Evolutionary conservation across 2,113 vertebrate species (phyloP), one percentile per base, ranked within the genome.

Genomic region (Sceloporus tristichus): DNA sequence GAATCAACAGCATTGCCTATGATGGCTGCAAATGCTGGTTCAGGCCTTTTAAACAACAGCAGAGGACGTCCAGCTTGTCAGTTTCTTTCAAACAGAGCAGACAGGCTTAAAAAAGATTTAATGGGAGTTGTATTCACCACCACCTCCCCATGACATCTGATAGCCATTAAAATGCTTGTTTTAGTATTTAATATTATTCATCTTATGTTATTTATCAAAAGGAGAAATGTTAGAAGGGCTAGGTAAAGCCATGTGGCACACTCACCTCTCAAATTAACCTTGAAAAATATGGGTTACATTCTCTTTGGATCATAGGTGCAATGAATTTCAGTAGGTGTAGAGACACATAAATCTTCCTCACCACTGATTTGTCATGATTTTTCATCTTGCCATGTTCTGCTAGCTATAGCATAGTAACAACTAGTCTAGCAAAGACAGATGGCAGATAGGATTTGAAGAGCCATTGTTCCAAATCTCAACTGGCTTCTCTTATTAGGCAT

Each of bases 41-140:
- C 0, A 0, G 77, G 53, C 85, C 68, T 87, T 0, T 0, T 42
- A 0, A 0, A n/a, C 0, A 1, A 11, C 0, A 1, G 27, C 0
- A 1, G 19, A 78, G 40, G 85, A 65, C 13, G 9, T 62, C 34
- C 25, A 3, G n/a, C 42, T 70, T 48, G 19, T 79, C 54, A n/a
- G 79, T 82, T 87, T 0, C 0, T 21, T 54, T 79, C 54, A 1
- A 81, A 0, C 27, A 42, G 53, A 81, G 78, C 53, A 38, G 88
- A 34, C 21, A 53, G 54, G 38, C 40, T 25, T 0, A 3, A 0
- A 3, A 48, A 11, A 68, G 76, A 38, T 2, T 1, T 75, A 19
- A 79, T 19, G 1, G 27, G 0, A 3, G 0, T 1, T 59, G 2
- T 86, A 71, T 86, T 89, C 5, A 0, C 4, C 38, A 62, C 59